Conservation (phyloP, 2,888 invertebrate species). For the Thelaira solivaga region DNA sequence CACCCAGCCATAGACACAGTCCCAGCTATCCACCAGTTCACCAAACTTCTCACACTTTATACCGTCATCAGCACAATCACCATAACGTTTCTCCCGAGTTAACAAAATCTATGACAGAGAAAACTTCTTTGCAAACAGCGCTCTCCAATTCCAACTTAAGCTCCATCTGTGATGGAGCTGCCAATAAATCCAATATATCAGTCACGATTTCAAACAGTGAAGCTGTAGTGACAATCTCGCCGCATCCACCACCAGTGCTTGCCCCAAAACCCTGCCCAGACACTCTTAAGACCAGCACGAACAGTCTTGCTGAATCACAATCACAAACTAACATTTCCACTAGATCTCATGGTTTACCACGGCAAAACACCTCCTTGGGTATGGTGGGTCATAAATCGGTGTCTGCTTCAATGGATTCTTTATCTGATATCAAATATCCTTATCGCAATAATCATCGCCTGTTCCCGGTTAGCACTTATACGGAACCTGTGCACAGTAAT, state of each 20-base stretch:
- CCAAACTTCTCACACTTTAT: constrained; percentile 66
- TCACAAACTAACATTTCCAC: constrained; percentile 65
- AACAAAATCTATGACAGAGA: constrained; percentile 26
- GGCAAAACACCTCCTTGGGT: constrained; percentile 42
- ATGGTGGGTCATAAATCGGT: constrained; percentile 51
- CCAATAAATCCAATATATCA: constrained; percentile 73
- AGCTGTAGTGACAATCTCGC: constrained; percentile 67
- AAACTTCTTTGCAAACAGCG: constrained; percentile 42
- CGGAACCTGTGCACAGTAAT: constrained; percentile 78
- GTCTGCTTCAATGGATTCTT: constrained; percentile 56
- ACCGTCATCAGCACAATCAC: constrained; percentile 67
- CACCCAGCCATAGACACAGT: constrained; percentile 72
- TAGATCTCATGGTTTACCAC: constrained; percentile 53
- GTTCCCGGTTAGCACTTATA: constrained; percentile 84
- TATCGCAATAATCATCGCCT: constrained; percentile 79
- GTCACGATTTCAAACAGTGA: constrained; percentile 73
- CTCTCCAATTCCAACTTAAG: no score
- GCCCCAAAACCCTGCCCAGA: constrained; percentile 62
- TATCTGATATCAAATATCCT: constrained; percentile 66
- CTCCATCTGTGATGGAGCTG: constrained; percentile 57
- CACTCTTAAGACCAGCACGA: not conserved
- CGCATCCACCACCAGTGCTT: constrained; percentile 64
- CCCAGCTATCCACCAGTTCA: constrained; percentile 74
- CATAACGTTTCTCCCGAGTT: constrained; percentile 29
- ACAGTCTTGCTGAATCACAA: constrained; percentile 55